phyloP scores from a whole-genome alignment of 2,797 vertebrate species.

The Esox masquinongy region DNA sequence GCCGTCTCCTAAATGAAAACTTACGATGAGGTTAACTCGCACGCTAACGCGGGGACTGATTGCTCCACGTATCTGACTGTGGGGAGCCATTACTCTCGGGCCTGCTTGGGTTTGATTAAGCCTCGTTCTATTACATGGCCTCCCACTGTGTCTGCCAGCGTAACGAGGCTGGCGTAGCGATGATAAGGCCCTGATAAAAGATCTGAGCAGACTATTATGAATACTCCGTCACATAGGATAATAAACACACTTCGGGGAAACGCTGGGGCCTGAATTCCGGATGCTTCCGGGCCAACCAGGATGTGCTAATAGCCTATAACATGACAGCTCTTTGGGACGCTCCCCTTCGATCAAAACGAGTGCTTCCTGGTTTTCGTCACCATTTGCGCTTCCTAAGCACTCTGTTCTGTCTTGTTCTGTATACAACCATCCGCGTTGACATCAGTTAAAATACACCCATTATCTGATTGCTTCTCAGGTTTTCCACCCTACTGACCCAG shows the following conservation, averaged over 20 bases:
- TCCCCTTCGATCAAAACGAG: slow-evolving; percentile 32
- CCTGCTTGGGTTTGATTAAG: slow-evolving; percentile 79
- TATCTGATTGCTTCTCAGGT: no score
- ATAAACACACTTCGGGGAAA: slow-evolving; percentile 51
- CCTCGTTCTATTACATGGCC: slow-evolving; percentile 77
- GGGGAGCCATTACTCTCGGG: slow-evolving; percentile 76
- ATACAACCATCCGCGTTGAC: neutral
- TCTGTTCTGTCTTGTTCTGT: neutral
- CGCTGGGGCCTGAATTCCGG: slow-evolving; percentile 31
- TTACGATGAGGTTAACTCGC: slow-evolving; percentile 69
- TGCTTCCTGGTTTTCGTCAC: neutral
- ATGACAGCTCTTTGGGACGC: neutral
- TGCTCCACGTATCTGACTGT: slow-evolving; percentile 73
- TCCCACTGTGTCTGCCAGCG: slow-evolving; percentile 67
- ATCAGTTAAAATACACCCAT: neutral
- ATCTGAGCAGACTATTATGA: slow-evolving; percentile 74
- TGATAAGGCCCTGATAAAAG: slow-evolving; percentile 84
- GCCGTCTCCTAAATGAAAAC: slow-evolving; percentile 60
- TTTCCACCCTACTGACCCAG: no score
- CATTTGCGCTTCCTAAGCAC: no score
- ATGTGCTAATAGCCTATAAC: neutral
- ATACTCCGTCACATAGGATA: slow-evolving; percentile 71
- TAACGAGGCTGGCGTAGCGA: slow-evolving; percentile 75
- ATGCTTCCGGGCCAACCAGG: slow-evolving; percentile 23
- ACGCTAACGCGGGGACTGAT: slow-evolving; percentile 58